Evolutionary conservation across 2,113 vertebrate genomes (phyloP).

Genomic region (Dicerorhinus sumatrensis): DNA sequence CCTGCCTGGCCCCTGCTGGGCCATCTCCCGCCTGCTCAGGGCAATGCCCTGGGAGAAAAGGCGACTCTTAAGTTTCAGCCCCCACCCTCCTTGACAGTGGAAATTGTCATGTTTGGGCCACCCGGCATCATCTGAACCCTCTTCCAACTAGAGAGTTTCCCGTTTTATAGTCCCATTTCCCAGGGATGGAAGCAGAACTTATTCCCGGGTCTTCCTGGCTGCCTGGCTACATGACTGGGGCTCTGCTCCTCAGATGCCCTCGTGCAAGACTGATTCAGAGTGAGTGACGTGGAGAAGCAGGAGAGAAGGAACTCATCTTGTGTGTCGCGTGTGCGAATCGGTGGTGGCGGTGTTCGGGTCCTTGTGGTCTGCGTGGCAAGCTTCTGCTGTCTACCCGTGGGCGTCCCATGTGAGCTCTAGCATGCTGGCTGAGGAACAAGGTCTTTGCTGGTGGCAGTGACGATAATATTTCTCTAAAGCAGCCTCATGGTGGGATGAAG

Average conservation of each 20-base stretch:
- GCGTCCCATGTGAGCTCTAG: neutral
- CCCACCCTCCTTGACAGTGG: neutral
- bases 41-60: neutral
- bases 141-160: neutral
- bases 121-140: neutral
- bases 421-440: neutral
- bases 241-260: neutral
- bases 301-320: neutral
- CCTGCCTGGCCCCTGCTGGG: neutral
- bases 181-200: neutral
- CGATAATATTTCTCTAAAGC: neutral
- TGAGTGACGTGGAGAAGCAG: neutral
- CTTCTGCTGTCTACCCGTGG: neutral
- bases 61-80: neutral
- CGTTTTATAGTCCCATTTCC: neutral
- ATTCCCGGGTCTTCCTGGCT: neutral
- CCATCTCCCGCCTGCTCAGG: neutral
- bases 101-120: neutral
- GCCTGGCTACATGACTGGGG: accelerated
- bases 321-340: neutral
- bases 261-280: neutral
- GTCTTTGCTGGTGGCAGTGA: accelerated
- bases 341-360: too few relatives aligned
- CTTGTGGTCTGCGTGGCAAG: too few relatives aligned
- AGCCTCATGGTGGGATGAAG: too few relatives aligned